Conservation (phyloP, 2,888 invertebrate species). For the Notodonta dromedarius region DNA sequence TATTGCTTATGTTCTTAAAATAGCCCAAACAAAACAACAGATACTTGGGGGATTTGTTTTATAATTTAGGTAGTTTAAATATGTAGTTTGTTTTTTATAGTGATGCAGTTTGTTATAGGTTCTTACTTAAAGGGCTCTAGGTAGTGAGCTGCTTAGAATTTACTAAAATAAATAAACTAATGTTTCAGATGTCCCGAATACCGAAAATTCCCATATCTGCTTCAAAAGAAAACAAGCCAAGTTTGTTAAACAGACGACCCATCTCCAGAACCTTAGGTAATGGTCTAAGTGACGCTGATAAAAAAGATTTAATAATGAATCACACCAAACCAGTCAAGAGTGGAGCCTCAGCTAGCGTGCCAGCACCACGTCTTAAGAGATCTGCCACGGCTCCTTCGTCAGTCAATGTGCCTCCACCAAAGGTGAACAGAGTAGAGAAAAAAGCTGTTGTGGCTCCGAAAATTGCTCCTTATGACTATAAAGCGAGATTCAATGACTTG, state of each 20-base stretch:
- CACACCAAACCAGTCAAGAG: slow-evolving; percentile 68
- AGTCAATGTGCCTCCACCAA: slow-evolving; percentile 50
- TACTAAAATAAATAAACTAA: neutral
- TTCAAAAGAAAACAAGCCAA: slow-evolving; percentile 71
- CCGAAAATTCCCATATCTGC: slow-evolving; percentile 65
- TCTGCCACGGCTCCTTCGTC: slow-evolving; percentile 65
- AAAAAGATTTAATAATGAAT: slow-evolving; percentile 67
- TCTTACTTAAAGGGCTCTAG: no score
- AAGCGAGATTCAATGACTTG: slow-evolving; percentile 86
- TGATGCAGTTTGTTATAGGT: no score
- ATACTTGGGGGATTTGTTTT: no score
- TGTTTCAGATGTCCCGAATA: slow-evolving; percentile 76
- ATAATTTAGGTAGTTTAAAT: no score
- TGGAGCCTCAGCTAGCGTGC: slow-evolving; percentile 41
- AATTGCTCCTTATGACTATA: slow-evolving; percentile 86
- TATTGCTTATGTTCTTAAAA: no score
- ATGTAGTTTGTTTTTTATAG: no score
- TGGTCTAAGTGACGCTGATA: slow-evolving; percentile 71
- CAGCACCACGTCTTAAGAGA: slow-evolving; percentile 67
- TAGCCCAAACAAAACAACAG: no score
- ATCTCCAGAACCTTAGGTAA: slow-evolving; percentile 59
- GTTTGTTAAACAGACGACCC: slow-evolving; percentile 54
- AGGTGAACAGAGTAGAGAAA: slow-evolving; percentile 67
- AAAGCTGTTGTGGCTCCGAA: slow-evolving; percentile 79
- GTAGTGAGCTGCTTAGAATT: neutral